Base-by-base conservation (phyloP, 2,113 vertebrate species). In the Nycticryphes semicollaris region DNA sequence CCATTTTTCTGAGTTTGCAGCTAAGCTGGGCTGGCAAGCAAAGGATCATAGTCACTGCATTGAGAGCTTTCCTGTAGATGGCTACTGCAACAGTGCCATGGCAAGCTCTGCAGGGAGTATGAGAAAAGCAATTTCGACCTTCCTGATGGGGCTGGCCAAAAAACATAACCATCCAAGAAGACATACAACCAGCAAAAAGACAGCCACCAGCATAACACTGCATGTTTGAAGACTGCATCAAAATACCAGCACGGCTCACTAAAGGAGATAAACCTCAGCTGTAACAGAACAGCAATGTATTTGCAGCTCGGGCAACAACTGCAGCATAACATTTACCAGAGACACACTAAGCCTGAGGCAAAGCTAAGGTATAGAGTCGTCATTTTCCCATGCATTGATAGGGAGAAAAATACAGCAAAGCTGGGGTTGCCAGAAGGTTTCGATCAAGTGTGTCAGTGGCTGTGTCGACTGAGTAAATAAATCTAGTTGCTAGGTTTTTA, bases 41-140 rank as follows among this genome's bases (percentile, higher is more conserved):
- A 77, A 54, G 35, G 24, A 39, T 57, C 41, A 7, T 2, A 57
- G 54, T 30, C 41, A 24, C 41, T 66, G 50, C 37, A 77, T 45
- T 64, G 59, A 73, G 3, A 31, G 7, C 2, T 2, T 25, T 80
- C 12, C 3, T 0, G 0, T 37, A 54, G 35, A 24, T 33, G 17
- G 22, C 48, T 63, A 9, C n/a, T 60, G 43, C 37, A 45, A 45
- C 35, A 68, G 37, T 60, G 20, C 31, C 43, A 51, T 5, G 8
- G 31, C 39, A 91, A 90, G 23, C 25, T 76, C 31, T 59, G 24
- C 47, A 28, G 13, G 4, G 7, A 64, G 9, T 7, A 16, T 12
- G 17, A 64, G 37, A 51, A 93, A 70, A 90, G 62, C 48, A 43
- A 3, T 74, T 84, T 51, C 74, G 27, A 59, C 19, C 37, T 78